Conservation (phyloP, 2,113 vertebrate species). For the Gymnocephalus cernua region DNA sequence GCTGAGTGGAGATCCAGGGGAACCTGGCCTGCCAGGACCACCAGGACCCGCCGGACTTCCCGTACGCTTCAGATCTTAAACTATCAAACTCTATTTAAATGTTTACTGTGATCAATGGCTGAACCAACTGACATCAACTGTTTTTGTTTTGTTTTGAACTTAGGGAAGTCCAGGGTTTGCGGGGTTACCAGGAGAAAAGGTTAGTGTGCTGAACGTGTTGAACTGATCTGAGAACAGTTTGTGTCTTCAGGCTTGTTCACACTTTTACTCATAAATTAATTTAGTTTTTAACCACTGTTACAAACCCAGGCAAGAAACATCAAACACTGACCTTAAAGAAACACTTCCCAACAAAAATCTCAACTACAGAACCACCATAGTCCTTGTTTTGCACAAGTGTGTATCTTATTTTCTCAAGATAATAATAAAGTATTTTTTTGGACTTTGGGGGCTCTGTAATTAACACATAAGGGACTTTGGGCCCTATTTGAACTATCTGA, state of each 20-base stretch:
- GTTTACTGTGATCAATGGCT: neutral
- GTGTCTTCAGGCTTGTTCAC: neutral
- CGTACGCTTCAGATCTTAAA: constrained; percentile 43
- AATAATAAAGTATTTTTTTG: neutral
- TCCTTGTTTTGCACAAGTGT: neutral
- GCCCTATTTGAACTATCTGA: no score
- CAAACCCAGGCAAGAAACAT: no score
- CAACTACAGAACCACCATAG: no score
- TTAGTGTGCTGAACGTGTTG: constrained; percentile 40
- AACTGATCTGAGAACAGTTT: neutral
- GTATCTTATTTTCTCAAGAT: neutral
- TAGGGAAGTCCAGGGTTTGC: constrained; percentile 69
- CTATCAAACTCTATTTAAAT: neutral
- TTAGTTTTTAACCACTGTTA: no score
- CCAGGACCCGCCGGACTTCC: constrained; percentile 59
- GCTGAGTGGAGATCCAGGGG: constrained; percentile 51
- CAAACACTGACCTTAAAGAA: no score
- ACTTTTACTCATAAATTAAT: no score
- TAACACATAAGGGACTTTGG: neutral
- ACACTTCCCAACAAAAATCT: no score
- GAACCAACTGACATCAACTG: neutral
- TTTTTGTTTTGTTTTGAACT: neutral
- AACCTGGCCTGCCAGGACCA: constrained; percentile 58
- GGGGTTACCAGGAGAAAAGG: constrained; percentile 80
- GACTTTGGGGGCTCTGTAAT: neutral